These are phyloP conservation scores for Pogoniulus pusillus DNA, from an alignment of 2,797 vertebrate species.

Conservation along the genomic window DNA sequence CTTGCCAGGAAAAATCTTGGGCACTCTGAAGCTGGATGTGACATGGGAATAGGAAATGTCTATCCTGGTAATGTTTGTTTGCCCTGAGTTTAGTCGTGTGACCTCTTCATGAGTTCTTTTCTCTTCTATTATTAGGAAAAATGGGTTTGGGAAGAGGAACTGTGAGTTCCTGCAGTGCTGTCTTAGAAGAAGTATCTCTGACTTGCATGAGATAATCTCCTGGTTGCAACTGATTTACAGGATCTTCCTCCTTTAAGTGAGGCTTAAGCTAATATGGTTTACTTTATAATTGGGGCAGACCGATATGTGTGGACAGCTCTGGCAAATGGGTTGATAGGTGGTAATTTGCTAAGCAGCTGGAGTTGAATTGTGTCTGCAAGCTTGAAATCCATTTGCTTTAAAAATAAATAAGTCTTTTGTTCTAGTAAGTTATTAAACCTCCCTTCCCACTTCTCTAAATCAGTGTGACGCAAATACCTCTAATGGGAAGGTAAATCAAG, in stretches of 20 bases:
- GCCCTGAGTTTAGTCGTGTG: neutral
- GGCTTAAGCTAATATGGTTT: conserved; percentile 37
- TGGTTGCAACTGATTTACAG: conserved; percentile 17
- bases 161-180: neutral
- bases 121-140: neutral
- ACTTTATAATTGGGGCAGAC: conserved; percentile 43
- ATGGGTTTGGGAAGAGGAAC: neutral
- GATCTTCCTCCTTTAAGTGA: conserved; percentile 44
- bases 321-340: conserved; percentile 52
- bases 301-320: conserved; percentile 42
- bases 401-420: conserved; percentile 57
- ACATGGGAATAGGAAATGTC: neutral
- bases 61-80: neutral
- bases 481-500: conserved; percentile 27
- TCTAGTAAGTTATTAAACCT: conserved; percentile 18
- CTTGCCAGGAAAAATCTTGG: neutral
- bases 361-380: conserved; percentile 52
- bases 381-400: conserved; percentile 37
- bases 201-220: conserved; percentile 28
- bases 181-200: neutral
- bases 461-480: neutral
- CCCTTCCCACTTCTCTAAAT: conserved; percentile 2
- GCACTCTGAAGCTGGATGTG: neutral
- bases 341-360: conserved; percentile 58
- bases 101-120: neutral